phyloP scores from a whole-genome alignment of 2,888 invertebrate genomes.

The Drosophila siamana region DNA sequence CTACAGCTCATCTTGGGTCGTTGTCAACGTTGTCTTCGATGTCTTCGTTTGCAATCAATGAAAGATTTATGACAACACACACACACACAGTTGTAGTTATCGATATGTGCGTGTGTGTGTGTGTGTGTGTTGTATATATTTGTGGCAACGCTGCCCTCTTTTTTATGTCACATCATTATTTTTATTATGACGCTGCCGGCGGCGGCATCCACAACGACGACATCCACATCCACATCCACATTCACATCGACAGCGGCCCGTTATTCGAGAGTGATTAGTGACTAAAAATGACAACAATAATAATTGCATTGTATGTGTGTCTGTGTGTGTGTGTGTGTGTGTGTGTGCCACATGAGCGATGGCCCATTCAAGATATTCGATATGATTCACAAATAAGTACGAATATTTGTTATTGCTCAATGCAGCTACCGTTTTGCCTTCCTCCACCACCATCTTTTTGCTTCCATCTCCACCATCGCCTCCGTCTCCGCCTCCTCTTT shows the following conservation, averaged over 20 bases:
- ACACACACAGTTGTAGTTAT: slow-evolving; percentile 15
- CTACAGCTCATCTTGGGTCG: slow-evolving; percentile 54
- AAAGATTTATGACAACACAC: slow-evolving; percentile 73
- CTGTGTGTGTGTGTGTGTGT: slow-evolving; percentile 19
- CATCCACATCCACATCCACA: slow-evolving; percentile 14
- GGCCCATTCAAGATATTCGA: slow-evolving; percentile 50
- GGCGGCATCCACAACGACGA: slow-evolving; percentile 18
- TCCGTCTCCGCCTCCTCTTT: too few relatives aligned
- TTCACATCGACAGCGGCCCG: slow-evolving; percentile 42
- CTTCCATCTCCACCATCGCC: too few relatives aligned
- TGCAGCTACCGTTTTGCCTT: slow-evolving; percentile 1
- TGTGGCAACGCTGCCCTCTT: slow-evolving; percentile 33
- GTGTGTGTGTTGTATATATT: slow-evolving; percentile 13
- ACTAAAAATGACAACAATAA: slow-evolving; percentile 66
- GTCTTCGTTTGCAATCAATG: slow-evolving; percentile 79
- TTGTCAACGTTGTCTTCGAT: slow-evolving; percentile 68
- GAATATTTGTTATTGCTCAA: slow-evolving; percentile 45
- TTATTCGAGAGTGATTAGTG: slow-evolving; percentile 78
- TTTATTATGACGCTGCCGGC: slow-evolving; percentile 75
- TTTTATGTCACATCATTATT: slow-evolving; percentile 80
- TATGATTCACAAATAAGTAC: slow-evolving; percentile 59
- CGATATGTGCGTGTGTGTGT: slow-evolving; percentile 10
- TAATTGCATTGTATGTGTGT: slow-evolving; percentile 54
- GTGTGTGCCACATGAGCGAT: slow-evolving; percentile 52
- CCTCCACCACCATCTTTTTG: too few relatives aligned